Conservation (phyloP, 92 coral and sea anemone genomes). For the Epizoanthus ramosus region DNA sequence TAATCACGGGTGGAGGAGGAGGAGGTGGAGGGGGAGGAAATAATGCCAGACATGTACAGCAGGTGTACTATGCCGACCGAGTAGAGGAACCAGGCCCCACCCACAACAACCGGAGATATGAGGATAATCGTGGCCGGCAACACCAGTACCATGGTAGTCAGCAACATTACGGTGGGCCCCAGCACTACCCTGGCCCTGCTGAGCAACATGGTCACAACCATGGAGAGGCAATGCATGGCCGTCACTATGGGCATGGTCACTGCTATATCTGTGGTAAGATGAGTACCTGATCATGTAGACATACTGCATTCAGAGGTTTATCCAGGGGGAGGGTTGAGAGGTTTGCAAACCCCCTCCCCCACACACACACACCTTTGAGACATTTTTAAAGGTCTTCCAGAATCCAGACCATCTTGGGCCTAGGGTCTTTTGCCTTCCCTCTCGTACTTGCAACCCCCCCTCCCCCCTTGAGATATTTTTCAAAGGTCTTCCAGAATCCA, state of each 20-base stretch:
- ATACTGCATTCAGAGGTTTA: not conserved
- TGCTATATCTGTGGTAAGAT: constrained; percentile 67
- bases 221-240: constrained; percentile 51
- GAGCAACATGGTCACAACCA: constrained; percentile 49
- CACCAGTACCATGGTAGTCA: constrained; percentile 6
- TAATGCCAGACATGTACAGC: constrained; percentile 13
- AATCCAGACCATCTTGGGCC: no score
- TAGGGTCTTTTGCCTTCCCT: no score
- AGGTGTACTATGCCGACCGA: constrained; percentile 15
- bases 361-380: no score
- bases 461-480: no score
- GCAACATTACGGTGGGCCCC: constrained; percentile 27
- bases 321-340: no score
- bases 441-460: no score
- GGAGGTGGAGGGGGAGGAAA: constrained; percentile 17
- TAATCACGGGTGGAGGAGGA: not conserved
- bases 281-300: not conserved
- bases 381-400: no score
- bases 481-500: no score
- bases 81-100: constrained; percentile 38
- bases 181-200: constrained; percentile 1
- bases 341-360: no score
- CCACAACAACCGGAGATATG: constrained; percentile 23
- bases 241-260: constrained; percentile 71
- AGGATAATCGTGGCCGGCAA: constrained; percentile 22